These are phyloP conservation scores for Thymelicus sylvestris DNA, from an alignment of 2,888 invertebrate species.

Conservation along the genomic window DNA sequence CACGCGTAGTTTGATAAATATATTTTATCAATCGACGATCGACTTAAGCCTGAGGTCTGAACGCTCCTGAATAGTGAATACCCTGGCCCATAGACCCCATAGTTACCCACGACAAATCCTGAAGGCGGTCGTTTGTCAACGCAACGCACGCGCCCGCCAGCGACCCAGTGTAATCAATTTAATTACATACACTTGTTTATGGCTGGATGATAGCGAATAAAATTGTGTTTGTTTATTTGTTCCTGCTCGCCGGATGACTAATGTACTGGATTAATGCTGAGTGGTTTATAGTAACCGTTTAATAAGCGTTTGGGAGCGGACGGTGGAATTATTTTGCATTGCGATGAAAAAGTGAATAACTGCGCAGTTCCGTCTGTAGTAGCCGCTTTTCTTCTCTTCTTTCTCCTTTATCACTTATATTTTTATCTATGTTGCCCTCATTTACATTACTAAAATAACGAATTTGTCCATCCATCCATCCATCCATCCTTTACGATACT, in stretches of 20 bases:
- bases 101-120: constrained; percentile 24
- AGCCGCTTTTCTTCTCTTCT: too few relatives aligned
- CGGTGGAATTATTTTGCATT: constrained; percentile 32
- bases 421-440: too few relatives aligned
- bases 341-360: constrained; percentile 23
- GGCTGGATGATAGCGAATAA: constrained; percentile 35
- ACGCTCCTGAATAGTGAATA: constrained; percentile 2
- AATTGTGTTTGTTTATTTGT: constrained; percentile 39
- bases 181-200: constrained; percentile 38
- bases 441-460: too few relatives aligned
- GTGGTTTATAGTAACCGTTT: constrained; percentile 34
- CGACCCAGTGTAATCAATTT: constrained; percentile 35
- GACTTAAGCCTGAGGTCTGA: constrained; percentile 2
- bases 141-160: constrained; percentile 35
- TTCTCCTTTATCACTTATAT: too few relatives aligned
- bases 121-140: constrained; percentile 35
- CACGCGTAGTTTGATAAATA: background rate
- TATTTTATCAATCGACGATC: background rate
- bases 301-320: constrained; percentile 37
- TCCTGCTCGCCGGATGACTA: constrained; percentile 31
- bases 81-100: background rate
- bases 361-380: too few relatives aligned
- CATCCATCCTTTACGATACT: too few relatives aligned
- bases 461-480: too few relatives aligned
- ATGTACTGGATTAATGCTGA: constrained; percentile 33